These are phyloP conservation scores for Ophioderma brevispina DNA, from an alignment of 35 echinoderm and acorn worm genomes.

Conservation along the genomic window DNA sequence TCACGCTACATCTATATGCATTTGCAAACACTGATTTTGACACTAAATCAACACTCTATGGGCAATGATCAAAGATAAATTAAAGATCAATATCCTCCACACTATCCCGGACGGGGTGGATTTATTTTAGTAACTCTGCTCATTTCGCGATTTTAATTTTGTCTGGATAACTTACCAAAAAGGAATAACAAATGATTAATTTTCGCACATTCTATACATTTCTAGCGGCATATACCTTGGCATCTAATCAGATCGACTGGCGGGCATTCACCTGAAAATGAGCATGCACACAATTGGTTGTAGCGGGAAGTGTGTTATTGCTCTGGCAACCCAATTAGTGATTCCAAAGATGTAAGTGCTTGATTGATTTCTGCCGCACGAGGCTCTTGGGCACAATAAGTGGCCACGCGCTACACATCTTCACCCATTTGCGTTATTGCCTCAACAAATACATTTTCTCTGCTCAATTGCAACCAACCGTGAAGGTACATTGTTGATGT, in stretches of 20 bases:
- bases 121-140: no score
- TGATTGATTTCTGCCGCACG: background rate
- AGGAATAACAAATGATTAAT: no score
- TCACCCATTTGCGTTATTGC: slow-evolving; percentile 6
- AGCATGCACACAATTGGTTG: slow-evolving; percentile 1
- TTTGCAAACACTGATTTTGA: no score
- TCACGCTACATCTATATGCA: no score
- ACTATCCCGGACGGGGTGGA: no score
- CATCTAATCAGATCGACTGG: background rate
- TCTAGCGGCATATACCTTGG: no score
- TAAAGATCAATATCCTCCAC: no score
- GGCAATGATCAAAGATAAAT: no score
- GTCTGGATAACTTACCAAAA: no score
- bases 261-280: slow-evolving; percentile 8
- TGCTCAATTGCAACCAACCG: background rate
- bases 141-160: no score
- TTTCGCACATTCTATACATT: no score
- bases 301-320: slow-evolving; percentile 5
- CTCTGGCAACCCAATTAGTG: background rate
- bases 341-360: background rate
- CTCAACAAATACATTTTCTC: background rate
- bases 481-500: slow-evolving; percentile 13
- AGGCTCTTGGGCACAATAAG: background rate
- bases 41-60: no score
- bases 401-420: background rate